A percentile compares a stretch with the other conserved stretches of the same genome.
These are phyloP conservation scores for Amphipyra berbera DNA, from an alignment of 2,888 invertebrate genomes.

Conservation along the genomic window DNA sequence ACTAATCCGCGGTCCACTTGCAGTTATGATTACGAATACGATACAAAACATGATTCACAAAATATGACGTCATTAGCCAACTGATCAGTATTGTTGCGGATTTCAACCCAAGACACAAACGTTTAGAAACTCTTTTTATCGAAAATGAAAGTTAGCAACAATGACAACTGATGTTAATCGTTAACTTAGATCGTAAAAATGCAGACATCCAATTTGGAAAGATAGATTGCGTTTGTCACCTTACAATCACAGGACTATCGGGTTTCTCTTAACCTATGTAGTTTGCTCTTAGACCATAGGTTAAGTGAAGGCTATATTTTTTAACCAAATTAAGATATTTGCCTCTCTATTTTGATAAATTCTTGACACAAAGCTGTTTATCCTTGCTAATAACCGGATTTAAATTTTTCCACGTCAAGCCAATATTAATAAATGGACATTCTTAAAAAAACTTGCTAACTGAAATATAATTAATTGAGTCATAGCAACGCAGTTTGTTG, in stretches of 20 bases:
- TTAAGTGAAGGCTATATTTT: slow-evolving; percentile 3
- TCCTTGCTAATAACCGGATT: slow-evolving; percentile 49
- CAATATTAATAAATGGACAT: slow-evolving; percentile 14
- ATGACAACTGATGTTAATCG: background rate
- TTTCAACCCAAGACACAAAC: too few relatives aligned
- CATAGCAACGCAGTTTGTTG: slow-evolving; percentile 2
- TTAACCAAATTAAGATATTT: slow-evolving; percentile 6
- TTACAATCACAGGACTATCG: background rate
- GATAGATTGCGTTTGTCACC: slow-evolving; percentile 12
- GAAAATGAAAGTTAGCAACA: slow-evolving; percentile 15
- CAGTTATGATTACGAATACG: too few relatives aligned
- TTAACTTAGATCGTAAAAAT: slow-evolving; percentile 5
- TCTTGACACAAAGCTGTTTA: slow-evolving; percentile 6
- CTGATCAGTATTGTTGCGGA: background rate
- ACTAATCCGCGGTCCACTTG: background rate
- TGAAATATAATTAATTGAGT: slow-evolving; percentile 5
- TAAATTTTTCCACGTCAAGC: slow-evolving; percentile 8
- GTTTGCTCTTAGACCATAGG: background rate
- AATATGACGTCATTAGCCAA: too few relatives aligned
- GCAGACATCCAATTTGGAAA: slow-evolving; percentile 4
- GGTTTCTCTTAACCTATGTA: slow-evolving; percentile 10
- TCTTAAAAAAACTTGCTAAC: slow-evolving; percentile 12
- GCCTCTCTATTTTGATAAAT: slow-evolving; percentile 18
- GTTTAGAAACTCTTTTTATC: background rate
- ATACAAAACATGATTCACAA: too few relatives aligned